Evolutionary conservation across 2,888 invertebrate species (phyloP).

Genomic region (Matsumyia berberina): DNA sequence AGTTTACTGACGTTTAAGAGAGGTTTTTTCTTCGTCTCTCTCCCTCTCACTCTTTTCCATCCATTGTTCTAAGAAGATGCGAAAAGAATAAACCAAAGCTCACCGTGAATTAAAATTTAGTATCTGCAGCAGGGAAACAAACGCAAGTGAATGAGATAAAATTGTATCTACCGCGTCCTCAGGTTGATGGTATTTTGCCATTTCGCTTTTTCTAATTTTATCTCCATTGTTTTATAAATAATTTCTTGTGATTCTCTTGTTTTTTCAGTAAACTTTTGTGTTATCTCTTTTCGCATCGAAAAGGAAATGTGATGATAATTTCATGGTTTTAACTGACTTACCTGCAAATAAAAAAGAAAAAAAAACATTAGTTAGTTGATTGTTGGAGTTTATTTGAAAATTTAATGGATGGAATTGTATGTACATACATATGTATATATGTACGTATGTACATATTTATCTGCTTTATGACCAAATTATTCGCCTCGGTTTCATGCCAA

Average conservation of each 20-base stretch:
- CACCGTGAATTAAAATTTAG: background rate
- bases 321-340: constrained; percentile 48
- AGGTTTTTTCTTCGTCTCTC: background rate
- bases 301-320: constrained; percentile 37
- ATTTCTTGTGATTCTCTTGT: constrained; percentile 18
- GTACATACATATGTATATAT: no score
- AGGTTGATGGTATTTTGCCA: constrained; percentile 52
- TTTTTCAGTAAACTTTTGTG: constrained; percentile 38
- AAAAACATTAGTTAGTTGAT: constrained; percentile 21
- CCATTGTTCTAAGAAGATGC: background rate
- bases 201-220: constrained; percentile 55
- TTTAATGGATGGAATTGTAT: no score
- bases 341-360: constrained; percentile 59
- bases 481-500: no score
- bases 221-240: constrained; percentile 60
- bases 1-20: constrained; percentile 15
- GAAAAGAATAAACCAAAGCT: constrained; percentile 7
- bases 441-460: no score
- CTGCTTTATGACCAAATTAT: no score
- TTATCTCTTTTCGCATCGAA: constrained; percentile 34
- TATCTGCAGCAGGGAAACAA: background rate
- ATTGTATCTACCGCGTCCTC: constrained; percentile 35
- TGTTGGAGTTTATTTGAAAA: no score
- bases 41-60: background rate
- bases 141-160: constrained; percentile 41